Base-by-base conservation (phyloP, 1,140 invertebrate genomes). In the Cotesia typhae region DNA sequence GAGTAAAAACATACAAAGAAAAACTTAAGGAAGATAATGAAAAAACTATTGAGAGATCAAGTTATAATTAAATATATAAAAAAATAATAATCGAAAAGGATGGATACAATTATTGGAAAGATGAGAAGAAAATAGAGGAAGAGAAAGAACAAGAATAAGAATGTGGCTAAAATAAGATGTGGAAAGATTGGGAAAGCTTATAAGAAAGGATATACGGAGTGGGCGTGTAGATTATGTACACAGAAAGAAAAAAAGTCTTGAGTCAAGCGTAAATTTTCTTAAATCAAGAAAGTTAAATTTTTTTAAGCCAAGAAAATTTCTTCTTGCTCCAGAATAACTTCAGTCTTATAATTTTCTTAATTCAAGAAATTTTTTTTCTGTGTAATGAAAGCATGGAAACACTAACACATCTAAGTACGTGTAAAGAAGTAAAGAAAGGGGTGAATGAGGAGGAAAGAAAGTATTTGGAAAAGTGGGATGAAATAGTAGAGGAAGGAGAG, bases 131-230 rank as follows among this genome's bases (percentile, higher is more conserved):
- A 2, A 10, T 6, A 20, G 7, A 17, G 20, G 17, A 60, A 20
- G 14, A 60, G 3, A 60, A 60, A 60, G 59, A 20, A 35, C n/a
- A 10, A 14, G 14, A 14, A 14, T 14, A 14, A 14, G 14, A 14
- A 35, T 60, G 59, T 14, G 14, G 59, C 20, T 3, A 60, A 5
- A 60, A 4, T 60, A 35, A 60, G 59, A 35, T 60, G 59, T 60
- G 28, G 28, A 12, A 60, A 60, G 2, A 28, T 60, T 17, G 59
- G 17, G 17, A 17, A 17, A 17, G 17, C 17, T 17, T 17, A 17
- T 17, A 17, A 17, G 17, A 17, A 17, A 60, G 28, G 28, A 36
- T 28, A 2, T 4, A 35, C n/a, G 2, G 28, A 60, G 9, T 60
- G 59, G 59, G 0, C n/a, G 7, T 55, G 53, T 12, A 55, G 53